These are phyloP conservation scores for Chloropsis hardwickii DNA, from an alignment of 2,113 vertebrate species.

Conservation along the genomic window DNA sequence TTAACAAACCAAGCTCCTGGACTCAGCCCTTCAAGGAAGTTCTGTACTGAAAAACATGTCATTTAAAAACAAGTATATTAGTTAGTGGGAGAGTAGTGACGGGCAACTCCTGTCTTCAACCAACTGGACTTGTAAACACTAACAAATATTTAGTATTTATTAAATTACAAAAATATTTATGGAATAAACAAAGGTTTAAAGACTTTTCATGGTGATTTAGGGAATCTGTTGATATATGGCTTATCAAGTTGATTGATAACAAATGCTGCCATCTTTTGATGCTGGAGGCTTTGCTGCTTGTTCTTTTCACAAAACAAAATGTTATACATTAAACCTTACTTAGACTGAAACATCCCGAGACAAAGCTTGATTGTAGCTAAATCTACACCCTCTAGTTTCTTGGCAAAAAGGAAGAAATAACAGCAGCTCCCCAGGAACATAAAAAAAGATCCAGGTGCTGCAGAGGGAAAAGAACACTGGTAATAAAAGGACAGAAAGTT, in stretches of 20 bases:
- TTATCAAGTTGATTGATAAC: not conserved
- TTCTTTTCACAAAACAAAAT: not conserved
- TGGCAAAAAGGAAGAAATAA: not conserved
- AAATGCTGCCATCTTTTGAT: not conserved
- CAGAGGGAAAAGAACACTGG: not conserved
- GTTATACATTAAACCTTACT: not conserved
- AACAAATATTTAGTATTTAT: not conserved
- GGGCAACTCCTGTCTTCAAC: not conserved
- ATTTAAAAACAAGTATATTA: not conserved
- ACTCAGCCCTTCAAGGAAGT: not conserved
- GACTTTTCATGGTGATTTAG: not conserved
- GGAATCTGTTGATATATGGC: not conserved
- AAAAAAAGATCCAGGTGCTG: not conserved
- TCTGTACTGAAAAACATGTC: not conserved
- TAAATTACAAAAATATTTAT: not conserved
- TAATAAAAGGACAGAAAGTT: not conserved
- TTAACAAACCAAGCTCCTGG: not conserved
- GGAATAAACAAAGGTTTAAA: not conserved
- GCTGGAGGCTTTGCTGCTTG: not conserved
- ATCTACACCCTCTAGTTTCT: not conserved
- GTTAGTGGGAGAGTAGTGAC: not conserved
- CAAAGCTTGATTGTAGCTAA: not conserved
- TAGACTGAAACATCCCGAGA: not conserved
- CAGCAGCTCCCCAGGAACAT: not conserved
- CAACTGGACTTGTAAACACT: not conserved